A percentile compares a stretch with the other conserved stretches of the same genome.
phyloP scores from a whole-genome alignment of 2,888 invertebrate genomes.

The Alviniconcha strummeri region DNA sequence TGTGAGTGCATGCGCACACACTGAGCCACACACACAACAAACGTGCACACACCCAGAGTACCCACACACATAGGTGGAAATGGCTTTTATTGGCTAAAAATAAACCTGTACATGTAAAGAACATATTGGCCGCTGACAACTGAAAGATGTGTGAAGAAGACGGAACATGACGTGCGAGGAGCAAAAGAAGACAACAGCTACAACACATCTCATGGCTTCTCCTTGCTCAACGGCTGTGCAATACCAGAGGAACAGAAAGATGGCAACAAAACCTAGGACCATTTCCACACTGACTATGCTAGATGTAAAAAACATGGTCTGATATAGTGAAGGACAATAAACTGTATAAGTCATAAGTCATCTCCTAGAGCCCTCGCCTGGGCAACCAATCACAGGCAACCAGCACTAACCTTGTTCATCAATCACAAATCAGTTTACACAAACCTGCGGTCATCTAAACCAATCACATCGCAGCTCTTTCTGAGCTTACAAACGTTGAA shows the following conservation, averaged over 20 bases:
- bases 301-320: not conserved
- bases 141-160: no score
- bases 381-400: not conserved
- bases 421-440: no score
- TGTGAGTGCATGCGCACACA: not conserved
- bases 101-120: conserved; percentile 14
- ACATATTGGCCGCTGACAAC: not conserved
- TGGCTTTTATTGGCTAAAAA: conserved; percentile 35
- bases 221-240: no score
- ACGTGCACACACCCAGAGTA: no score
- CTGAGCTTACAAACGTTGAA: no score
- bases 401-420: not conserved
- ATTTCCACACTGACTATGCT: conserved; percentile 16
- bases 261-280: not conserved
- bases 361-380: conserved; percentile 3
- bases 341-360: not conserved
- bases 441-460: no score
- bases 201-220: no score
- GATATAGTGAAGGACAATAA: not conserved
- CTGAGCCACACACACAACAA: not conserved
- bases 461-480: no score
- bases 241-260: no score
- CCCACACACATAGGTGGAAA: conserved; percentile 28
- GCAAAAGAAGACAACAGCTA: not conserved
- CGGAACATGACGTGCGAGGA: no score